Evolutionary conservation across 2,113 vertebrate genomes (phyloP), one percentile per base, ranked within the genome.

Genomic region (Steatornis caripensis): DNA sequence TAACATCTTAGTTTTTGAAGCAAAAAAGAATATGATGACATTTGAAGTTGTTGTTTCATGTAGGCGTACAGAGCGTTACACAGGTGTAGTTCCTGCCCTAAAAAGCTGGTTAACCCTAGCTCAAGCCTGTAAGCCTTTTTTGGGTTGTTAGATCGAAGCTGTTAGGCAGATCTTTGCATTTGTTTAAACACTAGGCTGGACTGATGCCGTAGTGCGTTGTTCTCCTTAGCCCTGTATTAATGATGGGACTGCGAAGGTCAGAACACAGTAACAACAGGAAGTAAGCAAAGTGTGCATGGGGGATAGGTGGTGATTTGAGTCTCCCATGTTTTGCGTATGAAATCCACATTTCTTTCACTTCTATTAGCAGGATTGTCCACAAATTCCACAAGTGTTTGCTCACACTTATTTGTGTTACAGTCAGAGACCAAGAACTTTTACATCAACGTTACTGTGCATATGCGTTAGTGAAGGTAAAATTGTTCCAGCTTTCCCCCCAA

Each of bases 11-110:
- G 14, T 61, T 92, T 80, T 88, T 12, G 37, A 66, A 69, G 15
- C 7, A 7, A n/a, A 30, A 77, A 83, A 37, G 24, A 71, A 37
- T 0, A 1, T 36, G 5, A 24, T 85, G 62, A 2, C 23, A 8
- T 54, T 36, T 76, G 30, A 84, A 65, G 32, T 10, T 49, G 7
- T 12, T 58, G 37, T 54, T 84, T 70, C 53, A 26, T 0, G 0
- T 24, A n/a, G 41, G 22, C 19, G 2, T 62, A 26, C 12, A 64
- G 29, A 76, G 23, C 7, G 13, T 85, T 53, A 51, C 0, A 0
- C 30, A 53, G 30, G 10, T 36, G 29, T 62, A 62, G 15, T 37
- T 70, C 12, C 22, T 75, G 60, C 32, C 43, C 13, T 71, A 21
- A 85, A 72, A 65, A 70, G 10, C 22, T 72, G 14, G 1, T 60